phyloP scores from a whole-genome alignment of 2,797 vertebrate species.

The Microcaecilia unicolor region DNA sequence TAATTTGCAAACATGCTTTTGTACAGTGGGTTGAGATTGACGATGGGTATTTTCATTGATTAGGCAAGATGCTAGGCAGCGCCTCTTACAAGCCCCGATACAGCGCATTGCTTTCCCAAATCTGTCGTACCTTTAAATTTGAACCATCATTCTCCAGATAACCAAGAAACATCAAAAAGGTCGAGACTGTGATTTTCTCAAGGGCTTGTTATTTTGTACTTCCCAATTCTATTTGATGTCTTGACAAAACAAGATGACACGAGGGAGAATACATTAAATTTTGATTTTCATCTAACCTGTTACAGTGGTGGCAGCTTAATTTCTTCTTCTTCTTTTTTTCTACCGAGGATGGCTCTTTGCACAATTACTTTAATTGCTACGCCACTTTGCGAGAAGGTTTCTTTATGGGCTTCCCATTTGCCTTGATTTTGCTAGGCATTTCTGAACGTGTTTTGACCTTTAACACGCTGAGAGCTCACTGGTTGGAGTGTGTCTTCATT shows the following conservation, averaged over 20 bases:
- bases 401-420: constrained; percentile 36
- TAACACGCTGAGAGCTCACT: constrained; percentile 46
- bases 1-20: constrained; percentile 23
- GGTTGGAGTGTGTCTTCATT: constrained; percentile 62
- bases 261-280: constrained; percentile 85
- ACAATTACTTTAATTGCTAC: constrained; percentile 68
- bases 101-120: constrained; percentile 61
- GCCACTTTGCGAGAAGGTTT: constrained; percentile 36
- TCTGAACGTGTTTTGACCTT: constrained; percentile 62
- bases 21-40: constrained; percentile 9
- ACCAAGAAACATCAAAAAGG: constrained; percentile 80
- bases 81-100: constrained; percentile 35
- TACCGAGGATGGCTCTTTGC: constrained; percentile 53
- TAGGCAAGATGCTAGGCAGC: constrained; percentile 34
- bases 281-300: constrained; percentile 69
- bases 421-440: constrained; percentile 45
- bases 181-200: constrained; percentile 78
- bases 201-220: constrained; percentile 84
- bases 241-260: constrained; percentile 88
- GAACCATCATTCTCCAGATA: constrained; percentile 72
- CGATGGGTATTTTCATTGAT: constrained; percentile 28
- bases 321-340: constrained; percentile 52
- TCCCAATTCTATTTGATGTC: constrained; percentile 94
- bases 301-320: constrained; percentile 61
- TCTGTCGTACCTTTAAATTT: constrained; percentile 65